These are phyloP conservation scores for Colletes collaris DNA, from an alignment of 2,888 invertebrate genomes.

Conservation along the genomic window DNA sequence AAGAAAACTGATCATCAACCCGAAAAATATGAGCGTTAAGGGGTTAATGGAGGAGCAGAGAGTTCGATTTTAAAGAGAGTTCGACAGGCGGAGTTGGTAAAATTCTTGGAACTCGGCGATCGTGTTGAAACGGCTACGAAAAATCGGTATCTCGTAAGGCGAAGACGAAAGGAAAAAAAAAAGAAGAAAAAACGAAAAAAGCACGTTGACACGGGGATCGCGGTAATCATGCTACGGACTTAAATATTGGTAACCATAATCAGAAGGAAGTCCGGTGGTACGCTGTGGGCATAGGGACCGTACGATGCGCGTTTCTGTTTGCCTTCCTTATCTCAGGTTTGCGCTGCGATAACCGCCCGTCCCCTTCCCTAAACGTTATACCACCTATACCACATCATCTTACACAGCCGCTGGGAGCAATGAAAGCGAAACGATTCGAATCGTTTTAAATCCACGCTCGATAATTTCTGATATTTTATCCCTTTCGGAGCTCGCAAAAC, in stretches of 20 bases:
- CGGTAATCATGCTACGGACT: constrained; percentile 65
- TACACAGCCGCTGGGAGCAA: constrained; percentile 33
- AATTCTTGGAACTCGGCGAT: constrained; percentile 14
- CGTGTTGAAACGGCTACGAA: constrained; percentile 31
- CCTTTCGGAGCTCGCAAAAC: neutral
- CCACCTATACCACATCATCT: constrained; percentile 52
- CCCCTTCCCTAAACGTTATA: constrained; percentile 47
- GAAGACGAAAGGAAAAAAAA: constrained; percentile 1
- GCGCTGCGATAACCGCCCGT: constrained; percentile 77
- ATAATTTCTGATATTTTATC: constrained; percentile 6
- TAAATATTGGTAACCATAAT: constrained; percentile 79
- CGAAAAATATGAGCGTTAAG: too few species aligned
- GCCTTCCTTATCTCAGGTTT: constrained; percentile 82
- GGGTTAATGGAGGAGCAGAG: neutral
- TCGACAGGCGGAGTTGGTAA: neutral
- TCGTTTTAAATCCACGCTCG: constrained; percentile 17
- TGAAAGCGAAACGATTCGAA: constrained; percentile 29
- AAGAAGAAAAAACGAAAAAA: constrained; percentile 6
- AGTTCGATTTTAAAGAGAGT: neutral
- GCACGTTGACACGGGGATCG: constrained; percentile 38
- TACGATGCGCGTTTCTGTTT: constrained; percentile 79
- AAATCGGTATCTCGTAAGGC: constrained; percentile 43
- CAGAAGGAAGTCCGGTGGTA: constrained; percentile 81
- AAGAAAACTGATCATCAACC: too few species aligned
- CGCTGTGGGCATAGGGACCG: constrained; percentile 71